Evolutionary conservation across 1,140 invertebrate species (phyloP), one percentile per base, ranked within the genome.

Genomic region (Drosophila kikkawai): DNA sequence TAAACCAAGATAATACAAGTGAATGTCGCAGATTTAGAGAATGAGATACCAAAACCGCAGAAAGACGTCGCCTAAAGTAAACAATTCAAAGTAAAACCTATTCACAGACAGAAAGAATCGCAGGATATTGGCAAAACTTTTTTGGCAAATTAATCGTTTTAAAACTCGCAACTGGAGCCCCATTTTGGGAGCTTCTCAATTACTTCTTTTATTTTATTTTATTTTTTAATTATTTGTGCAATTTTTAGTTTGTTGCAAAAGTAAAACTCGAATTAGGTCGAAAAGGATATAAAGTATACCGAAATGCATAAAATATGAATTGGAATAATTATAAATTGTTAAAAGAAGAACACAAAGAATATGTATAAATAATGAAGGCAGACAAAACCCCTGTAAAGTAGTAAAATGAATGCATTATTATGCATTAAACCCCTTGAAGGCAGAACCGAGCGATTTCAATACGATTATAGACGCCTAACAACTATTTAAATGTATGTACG

Each of bases 271-370:
- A 91, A 81, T 84, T 84, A 84, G 80, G 74, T 87, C 81, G 73
- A 86, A 91, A 91, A 91, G 87, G 86, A 91, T 91, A 91, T 91
- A 79, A 90, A 80, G 85, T 90, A 90, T 90, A 90, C 81, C 86
- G 86, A 84, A 66, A 66, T 59, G 50, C 67, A 88, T 67, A 60
- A 67, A 51, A 60, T 44, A 74, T 57, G 37, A 63, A 88, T 60
- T 69, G 68, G 68, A 55, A 53, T 42, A 68, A 63, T 65, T 75
- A 82, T 76, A 69, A 79, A 91, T 80, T 90, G 85, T 91, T 86
- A 80, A 75, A 59, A 51, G 67, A 75, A 45, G 26, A 68, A 82
- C 67, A 69, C 47, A 77, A 79, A 76, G 47, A 58, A 56, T 64
- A 76, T 79, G 64, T 80, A 76, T 66, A 83, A 77, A 58, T 55